phyloP scores from a whole-genome alignment of 2,113 vertebrate genomes.

The Lophius piscatorius region DNA sequence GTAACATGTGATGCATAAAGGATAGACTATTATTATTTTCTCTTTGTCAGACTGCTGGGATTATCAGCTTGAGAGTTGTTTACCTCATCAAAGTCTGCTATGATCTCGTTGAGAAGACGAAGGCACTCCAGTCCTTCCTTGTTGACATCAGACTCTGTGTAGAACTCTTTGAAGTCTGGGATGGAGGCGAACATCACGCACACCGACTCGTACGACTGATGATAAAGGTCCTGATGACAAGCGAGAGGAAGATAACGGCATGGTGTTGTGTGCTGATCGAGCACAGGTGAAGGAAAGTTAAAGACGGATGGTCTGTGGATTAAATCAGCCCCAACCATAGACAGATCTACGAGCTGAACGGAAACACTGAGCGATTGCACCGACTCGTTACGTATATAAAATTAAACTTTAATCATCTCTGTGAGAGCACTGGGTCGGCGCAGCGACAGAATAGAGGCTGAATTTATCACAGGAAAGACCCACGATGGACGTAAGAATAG shows the following conservation, averaged over 20 bases:
- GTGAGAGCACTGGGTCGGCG: conserved; percentile 2
- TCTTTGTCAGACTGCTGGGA: conserved; percentile 36
- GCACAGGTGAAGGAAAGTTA: not conserved
- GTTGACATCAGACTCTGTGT: conserved; percentile 97
- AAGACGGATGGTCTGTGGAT: not conserved
- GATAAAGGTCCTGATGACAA: conserved; percentile 89
- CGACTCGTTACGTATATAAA: conserved; percentile 26
- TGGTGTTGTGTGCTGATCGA: conserved; percentile 18
- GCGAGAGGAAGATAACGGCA: conserved; percentile 31
- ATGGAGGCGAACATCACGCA: conserved; percentile 99
- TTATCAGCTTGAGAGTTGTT: conserved; percentile 23
- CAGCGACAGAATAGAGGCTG: conserved; percentile 7
- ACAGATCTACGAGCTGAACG: conserved; percentile 24
- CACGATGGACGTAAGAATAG: conserved; percentile 1
- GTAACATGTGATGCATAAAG: too few relatives aligned
- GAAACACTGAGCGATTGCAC: conserved; percentile 13
- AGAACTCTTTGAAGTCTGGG: conserved; percentile 98
- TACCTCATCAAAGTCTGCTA: conserved; percentile 98
- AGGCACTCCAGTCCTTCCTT: conserved; percentile 98
- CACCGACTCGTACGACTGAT: conserved; percentile 96
- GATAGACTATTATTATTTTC: too few relatives aligned
- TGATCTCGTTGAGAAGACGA: conserved; percentile 96
- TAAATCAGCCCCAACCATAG: not conserved
- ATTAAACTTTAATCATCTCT: conserved; percentile 42
- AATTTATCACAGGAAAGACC: conserved; percentile 21